Percentiles rank a stretch among this genome's conserved stretches.
Evolutionary conservation across 2,113 vertebrate genomes (phyloP).

Genomic region (Xiphophorus couchianus): DNA sequence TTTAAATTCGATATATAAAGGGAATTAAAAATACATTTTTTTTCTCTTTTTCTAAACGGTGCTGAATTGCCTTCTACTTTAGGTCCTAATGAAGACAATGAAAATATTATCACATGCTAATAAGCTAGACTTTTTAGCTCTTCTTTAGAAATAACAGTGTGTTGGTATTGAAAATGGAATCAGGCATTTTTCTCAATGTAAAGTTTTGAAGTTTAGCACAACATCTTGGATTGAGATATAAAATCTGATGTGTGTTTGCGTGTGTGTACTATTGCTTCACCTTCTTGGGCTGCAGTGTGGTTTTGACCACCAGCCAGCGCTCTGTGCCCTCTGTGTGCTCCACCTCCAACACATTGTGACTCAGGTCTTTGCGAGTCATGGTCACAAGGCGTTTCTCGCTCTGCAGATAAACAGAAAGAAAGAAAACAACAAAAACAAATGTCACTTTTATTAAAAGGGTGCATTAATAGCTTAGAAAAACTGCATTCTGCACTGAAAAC

Average conservation of each 20-base stretch:
- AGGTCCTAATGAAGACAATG: not conserved
- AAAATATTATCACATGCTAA: not conserved
- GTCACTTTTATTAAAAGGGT: accelerated
- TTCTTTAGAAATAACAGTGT: not conserved
- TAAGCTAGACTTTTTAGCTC: not conserved
- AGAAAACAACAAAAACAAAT: not conserved
- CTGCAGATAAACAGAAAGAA: slow-evolving; percentile 45
- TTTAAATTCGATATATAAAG: no score
- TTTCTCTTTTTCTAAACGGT: not conserved
- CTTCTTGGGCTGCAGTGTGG: slow-evolving; percentile 73
- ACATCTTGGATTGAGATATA: no score
- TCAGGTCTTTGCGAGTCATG: slow-evolving; percentile 80
- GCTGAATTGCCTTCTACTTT: not conserved
- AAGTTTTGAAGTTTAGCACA: no score
- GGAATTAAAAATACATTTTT: no score
- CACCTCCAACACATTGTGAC: slow-evolving; percentile 78
- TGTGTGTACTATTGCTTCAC: slow-evolving; percentile 34
- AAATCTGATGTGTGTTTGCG: not conserved
- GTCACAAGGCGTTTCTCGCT: slow-evolving; percentile 69
- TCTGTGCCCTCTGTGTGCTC: slow-evolving; percentile 76
- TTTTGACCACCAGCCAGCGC: slow-evolving; percentile 83
- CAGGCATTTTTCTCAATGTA: no score
- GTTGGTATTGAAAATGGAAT: not conserved
- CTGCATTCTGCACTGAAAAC: not conserved
- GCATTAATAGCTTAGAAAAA: not conserved